Evolutionary conservation across 2,797 vertebrate genomes (phyloP).

Genomic region (Acanthornis magna): DNA sequence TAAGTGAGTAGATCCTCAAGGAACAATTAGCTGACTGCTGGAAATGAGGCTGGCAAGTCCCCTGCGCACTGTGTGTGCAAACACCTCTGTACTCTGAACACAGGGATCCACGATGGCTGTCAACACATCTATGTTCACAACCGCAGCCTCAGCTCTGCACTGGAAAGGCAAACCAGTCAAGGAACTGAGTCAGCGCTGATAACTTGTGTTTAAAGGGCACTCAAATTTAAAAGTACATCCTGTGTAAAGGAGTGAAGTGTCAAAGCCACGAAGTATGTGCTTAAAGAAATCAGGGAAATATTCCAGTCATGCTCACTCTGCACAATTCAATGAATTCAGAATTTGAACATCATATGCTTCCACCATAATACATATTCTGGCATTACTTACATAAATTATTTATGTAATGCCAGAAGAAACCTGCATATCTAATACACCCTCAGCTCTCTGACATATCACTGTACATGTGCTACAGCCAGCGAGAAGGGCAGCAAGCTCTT

Average conservation of each 20-base stretch:
- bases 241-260: not conserved
- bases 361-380: not conserved
- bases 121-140: accelerated
- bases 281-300: not conserved
- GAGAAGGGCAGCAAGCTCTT: not conserved
- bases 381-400: not conserved
- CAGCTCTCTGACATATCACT: not conserved
- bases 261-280: not conserved
- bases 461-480: not conserved
- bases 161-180: not conserved
- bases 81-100: not conserved
- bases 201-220: not conserved
- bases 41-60: not conserved
- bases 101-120: accelerated
- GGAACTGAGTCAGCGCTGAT: not conserved
- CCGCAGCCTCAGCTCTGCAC: not conserved
- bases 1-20: not conserved
- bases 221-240: not conserved
- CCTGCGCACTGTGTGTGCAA: not conserved
- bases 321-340: not conserved
- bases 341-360: not conserved
- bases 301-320: not conserved
- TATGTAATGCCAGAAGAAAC: not conserved
- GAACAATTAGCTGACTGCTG: conserved; percentile 35
- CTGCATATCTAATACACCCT: not conserved